phyloP scores from a whole-genome alignment of 2,888 invertebrate genomes.

The Alviniconcha strummeri region DNA sequence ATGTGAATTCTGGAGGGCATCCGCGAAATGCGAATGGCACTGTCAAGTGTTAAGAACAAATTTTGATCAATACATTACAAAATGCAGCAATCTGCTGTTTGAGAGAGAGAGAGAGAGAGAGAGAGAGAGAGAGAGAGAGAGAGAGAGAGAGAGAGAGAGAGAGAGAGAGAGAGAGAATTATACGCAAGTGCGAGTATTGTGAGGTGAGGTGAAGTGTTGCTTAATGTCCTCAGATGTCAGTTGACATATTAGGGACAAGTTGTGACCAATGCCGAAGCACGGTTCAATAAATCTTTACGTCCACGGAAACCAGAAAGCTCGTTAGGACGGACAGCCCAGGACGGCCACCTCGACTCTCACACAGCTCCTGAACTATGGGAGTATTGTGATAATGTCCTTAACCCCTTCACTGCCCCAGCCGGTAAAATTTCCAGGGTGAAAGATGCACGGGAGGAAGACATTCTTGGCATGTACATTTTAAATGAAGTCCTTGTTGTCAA shows the following conservation, averaged over 20 bases:
- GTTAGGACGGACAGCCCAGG: background rate
- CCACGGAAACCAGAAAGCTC: background rate
- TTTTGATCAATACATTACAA: no score
- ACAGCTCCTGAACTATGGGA: constrained; percentile 83
- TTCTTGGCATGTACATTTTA: no score
- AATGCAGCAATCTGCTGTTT: no score
- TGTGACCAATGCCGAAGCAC: no score
- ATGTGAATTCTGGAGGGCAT: background rate
- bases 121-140: background rate
- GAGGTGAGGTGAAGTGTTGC: background rate
- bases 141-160: background rate
- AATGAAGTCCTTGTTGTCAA: no score
- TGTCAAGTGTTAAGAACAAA: background rate
- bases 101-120: constrained; percentile 8
- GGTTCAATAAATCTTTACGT: no score
- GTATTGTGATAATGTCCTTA: background rate
- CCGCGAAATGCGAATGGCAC: background rate
- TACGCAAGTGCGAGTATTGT: background rate
- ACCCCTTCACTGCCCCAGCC: no score
- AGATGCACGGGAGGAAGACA: no score
- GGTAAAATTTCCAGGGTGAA: no score
- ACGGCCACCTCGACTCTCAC: constrained; percentile 75
- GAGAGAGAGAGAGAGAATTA: background rate
- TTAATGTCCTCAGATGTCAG: no score
- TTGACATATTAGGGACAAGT: no score